Base-by-base conservation (phyloP, 2,888 invertebrate genomes). In the Epirrhoe tristata region DNA sequence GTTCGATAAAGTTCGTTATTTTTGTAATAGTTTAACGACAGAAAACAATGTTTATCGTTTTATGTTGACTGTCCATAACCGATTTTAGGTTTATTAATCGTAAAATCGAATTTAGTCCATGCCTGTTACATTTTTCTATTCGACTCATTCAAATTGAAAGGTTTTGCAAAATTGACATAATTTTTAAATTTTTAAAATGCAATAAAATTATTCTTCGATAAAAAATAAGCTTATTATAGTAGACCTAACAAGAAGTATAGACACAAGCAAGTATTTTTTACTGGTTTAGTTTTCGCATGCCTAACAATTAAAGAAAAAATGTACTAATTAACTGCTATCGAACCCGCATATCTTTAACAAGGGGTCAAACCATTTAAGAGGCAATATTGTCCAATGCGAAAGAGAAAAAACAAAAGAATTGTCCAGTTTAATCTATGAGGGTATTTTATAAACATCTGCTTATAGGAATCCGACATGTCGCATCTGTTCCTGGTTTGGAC, bases 401-500 rank as follows among this genome's bases (percentile, higher is more conserved):
- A 77, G 74, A 84, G 81, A 87, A 89, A 91, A 93, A 92, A 90
- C 87, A 90, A 89, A 87, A 84, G 85, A 82, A 84, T 87, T 82
- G 84, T 82, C 82, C 78, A 86, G 83, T 85, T 86, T 90, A 90
- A 91, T 90, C 91, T 90, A 91, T 90, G 87, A 86, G 90, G 88
- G 89, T 87, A 85, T 88, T 91, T 90, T 88, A 87, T 88, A 87
- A 91, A 90, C 93, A 93, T 89, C 92, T 93, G 93, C 92, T 88
- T 87, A 82, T 80, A 85, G 86, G 91, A 91, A 91, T 93, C 91
- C 91, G 83, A 86, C 87, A 89, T 89, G 91, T 89, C 89, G 89
- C 93, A 93, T 93, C 93, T 93, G 93, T 91, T 78, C 78, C 16
- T 79, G 82, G 83, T 81, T 81, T 80, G 83, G 81, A 76, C 84